Evolutionary conservation across 64 coral and sea anemone genomes (phyloP), one percentile per base, ranked within the genome.

Genomic region (Montipora cactus): DNA sequence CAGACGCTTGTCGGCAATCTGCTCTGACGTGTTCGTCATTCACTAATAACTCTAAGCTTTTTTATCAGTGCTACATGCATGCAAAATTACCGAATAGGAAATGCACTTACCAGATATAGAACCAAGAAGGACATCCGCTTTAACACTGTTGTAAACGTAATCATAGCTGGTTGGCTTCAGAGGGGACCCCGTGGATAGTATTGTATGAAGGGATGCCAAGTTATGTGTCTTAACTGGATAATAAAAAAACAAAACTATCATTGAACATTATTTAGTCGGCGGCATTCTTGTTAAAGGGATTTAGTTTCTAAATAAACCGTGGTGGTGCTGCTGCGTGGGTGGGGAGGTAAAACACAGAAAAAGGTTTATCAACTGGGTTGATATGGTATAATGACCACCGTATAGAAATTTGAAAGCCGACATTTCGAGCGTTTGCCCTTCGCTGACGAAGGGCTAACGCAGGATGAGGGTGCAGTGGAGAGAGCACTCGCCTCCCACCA

Each of bases 171-270:
- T 78, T 5, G 97, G 97, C 75, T 95, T 95, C 49, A 98, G 89
- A 0, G 97, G 97, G 7, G 97, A 95, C 4, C 96, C 97, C 59
- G 97, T 98, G 8, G 97, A 95, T 9, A 98, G 47, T n/a, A 98
- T 95, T 4, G 97, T 98, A 73, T 98, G 97, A 57, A 98, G 78
- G 19, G 81, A 74, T 5, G 90, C 46, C 10, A 98, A 74, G 25
- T 89, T 44, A 52, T 98, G 88, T n/a, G 91, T 94, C 58, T 91
- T 80, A 49, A 76, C 97, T 98, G 64, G 8, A 55, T 44, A 13
- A 16, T 23, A 78, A 66, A 87, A 52, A 47, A 3, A 64, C 28
- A 1, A 46, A 37, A 37, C 37, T 37, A 37, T 76, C 37, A 47
- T 76, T 76, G 13, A 67, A 9, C 7, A 14, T 13, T 12, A 67